Evolutionary conservation across 2,888 invertebrate genomes (phyloP).

Genomic region (Melangyna quadrimaculata): DNA sequence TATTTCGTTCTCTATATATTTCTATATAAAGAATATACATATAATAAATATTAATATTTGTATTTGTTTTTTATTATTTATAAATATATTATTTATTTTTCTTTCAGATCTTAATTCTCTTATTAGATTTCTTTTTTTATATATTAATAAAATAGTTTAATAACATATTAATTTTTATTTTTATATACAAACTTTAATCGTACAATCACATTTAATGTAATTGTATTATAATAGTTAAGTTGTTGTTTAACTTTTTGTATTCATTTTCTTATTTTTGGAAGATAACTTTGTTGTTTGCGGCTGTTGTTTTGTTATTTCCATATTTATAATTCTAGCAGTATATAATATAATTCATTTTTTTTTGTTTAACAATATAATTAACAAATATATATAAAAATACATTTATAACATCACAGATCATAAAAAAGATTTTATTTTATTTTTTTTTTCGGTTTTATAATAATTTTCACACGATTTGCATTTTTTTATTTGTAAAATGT

Average conservation of each 20-base stretch:
- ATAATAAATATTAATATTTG: constrained; percentile 71
- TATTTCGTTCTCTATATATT: constrained; percentile 42
- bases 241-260: constrained; percentile 48
- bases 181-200: constrained; percentile 47
- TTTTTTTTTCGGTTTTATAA: constrained; percentile 53
- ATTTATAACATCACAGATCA: constrained; percentile 76
- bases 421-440: constrained; percentile 73
- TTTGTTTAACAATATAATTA: constrained; percentile 75
- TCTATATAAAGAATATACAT: constrained; percentile 70
- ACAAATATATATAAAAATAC: constrained; percentile 77
- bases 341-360: constrained; percentile 64
- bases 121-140: constrained; percentile 60
- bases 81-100: constrained; percentile 67
- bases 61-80: constrained; percentile 57
- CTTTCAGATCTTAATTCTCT: constrained; percentile 72
- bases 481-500: constrained; percentile 62
- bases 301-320: constrained; percentile 57
- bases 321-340: constrained; percentile 69
- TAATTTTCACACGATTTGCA: constrained; percentile 45
- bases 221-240: constrained; percentile 36
- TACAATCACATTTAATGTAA: constrained; percentile 64
- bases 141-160: constrained; percentile 71
- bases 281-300: constrained; percentile 57
- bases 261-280: constrained; percentile 42
- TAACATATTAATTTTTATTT: constrained; percentile 55